Evolutionary conservation across 1,140 invertebrate species (phyloP).

Genomic region (Mycetomoellerius zeteki): DNA sequence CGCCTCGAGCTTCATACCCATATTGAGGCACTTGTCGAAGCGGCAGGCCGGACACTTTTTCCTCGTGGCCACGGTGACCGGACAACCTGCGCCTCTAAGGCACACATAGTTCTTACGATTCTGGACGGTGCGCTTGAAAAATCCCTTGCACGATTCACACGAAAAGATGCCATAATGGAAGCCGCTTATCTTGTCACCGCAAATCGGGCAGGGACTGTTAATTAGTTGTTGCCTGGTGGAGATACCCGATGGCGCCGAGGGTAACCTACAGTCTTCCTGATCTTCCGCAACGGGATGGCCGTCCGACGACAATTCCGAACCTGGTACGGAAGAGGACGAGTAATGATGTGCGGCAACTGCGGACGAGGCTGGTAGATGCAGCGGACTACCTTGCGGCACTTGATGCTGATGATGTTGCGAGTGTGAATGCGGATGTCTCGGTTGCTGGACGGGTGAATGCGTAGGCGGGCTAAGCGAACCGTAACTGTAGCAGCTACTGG

Average conservation of each 20-base stretch:
- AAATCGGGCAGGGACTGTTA: slow-evolving; percentile 96
- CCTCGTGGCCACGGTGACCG: slow-evolving; percentile 95
- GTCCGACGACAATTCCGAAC: slow-evolving; percentile 79
- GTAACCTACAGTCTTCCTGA: slow-evolving; percentile 85
- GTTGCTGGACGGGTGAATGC: slow-evolving; percentile 93
- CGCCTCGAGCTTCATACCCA: slow-evolving; percentile 99
- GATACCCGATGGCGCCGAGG: slow-evolving; percentile 91
- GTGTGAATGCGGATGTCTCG: slow-evolving; percentile 82
- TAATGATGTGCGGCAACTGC: slow-evolving; percentile 79
- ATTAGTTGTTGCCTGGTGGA: slow-evolving; percentile 93
- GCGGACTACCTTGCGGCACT: slow-evolving; percentile 85
- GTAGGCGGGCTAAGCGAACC: slow-evolving; percentile 92
- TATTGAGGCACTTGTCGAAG: slow-evolving; percentile 98
- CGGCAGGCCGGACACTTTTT: slow-evolving; percentile 99
- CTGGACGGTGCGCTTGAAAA: slow-evolving; percentile 99
- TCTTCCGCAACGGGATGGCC: slow-evolving; percentile 79
- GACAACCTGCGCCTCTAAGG: slow-evolving; percentile 95
- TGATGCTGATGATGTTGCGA: slow-evolving; percentile 82
- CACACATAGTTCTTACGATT: slow-evolving; percentile 99
- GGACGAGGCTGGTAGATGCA: slow-evolving; percentile 85
- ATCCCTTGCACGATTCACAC: slow-evolving; percentile 99
- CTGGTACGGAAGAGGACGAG: slow-evolving; percentile 70
- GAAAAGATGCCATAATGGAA: slow-evolving; percentile 99
- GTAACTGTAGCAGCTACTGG: slow-evolving; percentile 94
- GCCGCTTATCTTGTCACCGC: slow-evolving; percentile 97